These are phyloP conservation scores for Spheniscus humboldti DNA, from an alignment of 2,797 vertebrate species.

Conservation along the genomic window DNA sequence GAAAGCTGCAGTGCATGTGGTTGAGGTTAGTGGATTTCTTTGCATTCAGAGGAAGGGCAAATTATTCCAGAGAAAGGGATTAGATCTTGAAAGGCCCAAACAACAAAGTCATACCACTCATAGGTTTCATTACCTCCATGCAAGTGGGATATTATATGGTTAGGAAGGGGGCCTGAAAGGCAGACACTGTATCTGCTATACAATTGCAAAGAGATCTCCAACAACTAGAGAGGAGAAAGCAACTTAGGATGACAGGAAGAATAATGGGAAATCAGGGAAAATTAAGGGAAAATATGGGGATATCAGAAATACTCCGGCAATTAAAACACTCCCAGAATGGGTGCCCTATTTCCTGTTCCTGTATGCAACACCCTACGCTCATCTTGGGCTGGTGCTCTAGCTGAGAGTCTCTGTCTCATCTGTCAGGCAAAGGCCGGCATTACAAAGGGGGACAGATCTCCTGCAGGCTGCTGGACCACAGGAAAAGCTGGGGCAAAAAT, in stretches of 20 bases:
- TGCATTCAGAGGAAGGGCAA: neutral
- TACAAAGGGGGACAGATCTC: neutral
- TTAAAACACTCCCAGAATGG: neutral
- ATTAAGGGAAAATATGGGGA: neutral
- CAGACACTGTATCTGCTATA: rapidly evolving
- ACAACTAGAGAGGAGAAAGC: neutral
- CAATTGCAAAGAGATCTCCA: neutral
- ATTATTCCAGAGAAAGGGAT: neutral
- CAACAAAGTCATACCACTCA: neutral
- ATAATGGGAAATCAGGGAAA: neutral
- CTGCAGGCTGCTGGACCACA: neutral
- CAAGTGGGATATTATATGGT: too few species aligned
- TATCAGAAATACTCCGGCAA: neutral
- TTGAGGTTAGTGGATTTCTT: neutral
- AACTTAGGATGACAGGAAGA: neutral
- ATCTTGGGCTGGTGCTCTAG: neutral
- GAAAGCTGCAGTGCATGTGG: neutral
- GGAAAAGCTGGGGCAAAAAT: neutral
- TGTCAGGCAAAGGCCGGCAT: neutral
- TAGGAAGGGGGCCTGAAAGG: neutral
- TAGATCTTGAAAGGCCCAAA: neutral
- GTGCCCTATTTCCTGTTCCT: neutral
- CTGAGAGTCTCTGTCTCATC: neutral
- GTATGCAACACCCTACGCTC: rapidly evolving
- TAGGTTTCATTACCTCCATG: neutral